A percentile compares a stretch with the other conserved stretches of the same genome.
These are phyloP conservation scores for Acanthosepion lycidas DNA, from an alignment of 2,888 invertebrate genomes.

Conservation along the genomic window DNA sequence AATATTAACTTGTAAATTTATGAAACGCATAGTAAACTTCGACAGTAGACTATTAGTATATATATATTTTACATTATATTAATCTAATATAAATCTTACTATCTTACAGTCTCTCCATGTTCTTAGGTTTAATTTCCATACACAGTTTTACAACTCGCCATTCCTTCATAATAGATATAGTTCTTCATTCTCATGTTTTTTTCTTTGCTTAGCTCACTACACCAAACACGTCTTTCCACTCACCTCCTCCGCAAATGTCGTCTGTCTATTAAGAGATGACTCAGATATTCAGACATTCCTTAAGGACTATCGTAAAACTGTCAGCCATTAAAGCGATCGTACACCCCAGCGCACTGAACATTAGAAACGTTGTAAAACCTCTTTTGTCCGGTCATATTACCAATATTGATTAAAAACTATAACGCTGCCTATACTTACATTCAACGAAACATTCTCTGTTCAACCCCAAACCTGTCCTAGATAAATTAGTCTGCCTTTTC, in stretches of 20 bases:
- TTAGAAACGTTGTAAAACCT: background rate
- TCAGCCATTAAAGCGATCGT: background rate
- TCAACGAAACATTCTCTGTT: background rate
- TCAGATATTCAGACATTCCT: background rate
- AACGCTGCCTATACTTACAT: background rate
- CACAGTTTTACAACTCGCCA: background rate
- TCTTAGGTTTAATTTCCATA: no score
- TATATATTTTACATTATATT: no score
- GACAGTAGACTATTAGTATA: no score
- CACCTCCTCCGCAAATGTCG: background rate
- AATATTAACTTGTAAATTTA: no score
- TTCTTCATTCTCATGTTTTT: background rate
- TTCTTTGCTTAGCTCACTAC: background rate
- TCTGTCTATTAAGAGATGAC: slow-evolving; percentile 14
- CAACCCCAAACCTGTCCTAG: background rate
- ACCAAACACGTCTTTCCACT: background rate
- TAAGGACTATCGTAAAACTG: slow-evolving; percentile 33
- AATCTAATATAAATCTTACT: no score
- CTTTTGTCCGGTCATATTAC: slow-evolving; percentile 33
- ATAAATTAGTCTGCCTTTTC: background rate
- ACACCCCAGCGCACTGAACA: background rate
- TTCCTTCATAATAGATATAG: background rate
- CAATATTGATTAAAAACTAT: slow-evolving; percentile 25
- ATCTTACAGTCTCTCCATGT: no score
- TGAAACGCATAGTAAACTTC: no score